phyloP scores from a whole-genome alignment of 2,113 vertebrate species.

The Laterallus jamaicensis region DNA sequence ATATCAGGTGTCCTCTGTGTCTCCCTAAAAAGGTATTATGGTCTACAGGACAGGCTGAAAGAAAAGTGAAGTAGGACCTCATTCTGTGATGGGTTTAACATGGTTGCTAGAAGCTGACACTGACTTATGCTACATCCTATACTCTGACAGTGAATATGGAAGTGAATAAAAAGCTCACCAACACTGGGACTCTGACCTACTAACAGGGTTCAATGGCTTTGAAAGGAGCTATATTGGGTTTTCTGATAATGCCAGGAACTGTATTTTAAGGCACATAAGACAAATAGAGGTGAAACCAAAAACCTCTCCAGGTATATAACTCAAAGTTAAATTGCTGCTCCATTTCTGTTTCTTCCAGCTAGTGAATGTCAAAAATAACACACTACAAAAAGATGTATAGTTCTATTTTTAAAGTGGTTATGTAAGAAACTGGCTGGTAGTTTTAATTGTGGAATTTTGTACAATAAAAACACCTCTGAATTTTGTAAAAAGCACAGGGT shows the following conservation, averaged over 20 bases:
- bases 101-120: background rate
- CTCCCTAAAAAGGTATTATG: background rate
- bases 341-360: background rate
- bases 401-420: constrained; percentile 20
- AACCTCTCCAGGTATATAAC: background rate
- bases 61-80: background rate
- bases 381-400: constrained; percentile 25
- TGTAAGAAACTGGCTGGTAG: background rate
- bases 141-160: background rate
- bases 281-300: background rate
- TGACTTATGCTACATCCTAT: background rate
- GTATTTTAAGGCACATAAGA: background rate
- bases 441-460: constrained; percentile 40
- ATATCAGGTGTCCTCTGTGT: background rate
- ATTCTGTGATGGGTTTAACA: background rate
- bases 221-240: background rate
- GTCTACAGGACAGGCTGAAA: background rate
- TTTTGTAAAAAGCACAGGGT: constrained; percentile 36
- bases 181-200: background rate
- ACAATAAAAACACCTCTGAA: constrained; percentile 32
- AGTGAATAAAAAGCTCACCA: background rate
- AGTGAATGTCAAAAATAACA: constrained; percentile 35
- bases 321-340: constrained; percentile 41
- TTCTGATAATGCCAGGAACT: background rate
- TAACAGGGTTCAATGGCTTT: background rate